Evolutionary conservation across 2,888 invertebrate species (phyloP).

Genomic region (Euphydryas editha): DNA sequence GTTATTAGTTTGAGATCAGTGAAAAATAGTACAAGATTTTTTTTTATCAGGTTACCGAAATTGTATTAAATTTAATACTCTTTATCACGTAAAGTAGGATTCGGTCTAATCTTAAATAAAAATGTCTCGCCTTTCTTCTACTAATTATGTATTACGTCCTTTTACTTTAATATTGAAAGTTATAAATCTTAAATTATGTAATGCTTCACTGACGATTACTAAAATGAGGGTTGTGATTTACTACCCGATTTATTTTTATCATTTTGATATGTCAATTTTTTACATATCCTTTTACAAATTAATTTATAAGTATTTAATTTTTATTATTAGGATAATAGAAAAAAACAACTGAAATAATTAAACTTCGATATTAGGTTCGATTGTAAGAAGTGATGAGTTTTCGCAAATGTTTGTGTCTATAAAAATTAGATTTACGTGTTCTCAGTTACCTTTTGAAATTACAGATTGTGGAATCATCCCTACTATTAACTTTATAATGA

Average conservation of each 20-base stretch:
- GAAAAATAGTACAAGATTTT: conserved; percentile 10
- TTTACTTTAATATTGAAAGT: not conserved
- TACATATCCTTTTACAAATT: conserved; percentile 25
- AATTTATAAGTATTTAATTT: conserved; percentile 14
- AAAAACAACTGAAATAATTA: not conserved
- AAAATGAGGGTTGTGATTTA: conserved; percentile 23
- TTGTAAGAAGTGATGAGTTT: not conserved
- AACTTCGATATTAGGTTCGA: not conserved
- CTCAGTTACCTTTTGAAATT: too few relatives aligned
- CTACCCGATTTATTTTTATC: conserved; percentile 12
- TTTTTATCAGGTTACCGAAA: conserved; percentile 9
- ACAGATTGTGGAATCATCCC: too few relatives aligned
- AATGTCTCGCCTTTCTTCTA: too few relatives aligned
- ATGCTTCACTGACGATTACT: not conserved
- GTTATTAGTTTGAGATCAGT: not conserved
- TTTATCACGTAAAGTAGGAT: not conserved
- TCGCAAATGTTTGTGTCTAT: too few relatives aligned
- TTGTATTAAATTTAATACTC: not conserved
- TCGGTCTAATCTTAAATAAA: not conserved
- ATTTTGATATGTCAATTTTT: conserved; percentile 25
- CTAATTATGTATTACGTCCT: too few relatives aligned
- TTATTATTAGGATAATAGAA: not conserved
- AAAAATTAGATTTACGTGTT: too few relatives aligned
- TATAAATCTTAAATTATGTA: not conserved
- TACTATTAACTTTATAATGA: not conserved